phyloP scores from a whole-genome alignment of 2,888 invertebrate genomes.

The Anthophora plumipes region DNA sequence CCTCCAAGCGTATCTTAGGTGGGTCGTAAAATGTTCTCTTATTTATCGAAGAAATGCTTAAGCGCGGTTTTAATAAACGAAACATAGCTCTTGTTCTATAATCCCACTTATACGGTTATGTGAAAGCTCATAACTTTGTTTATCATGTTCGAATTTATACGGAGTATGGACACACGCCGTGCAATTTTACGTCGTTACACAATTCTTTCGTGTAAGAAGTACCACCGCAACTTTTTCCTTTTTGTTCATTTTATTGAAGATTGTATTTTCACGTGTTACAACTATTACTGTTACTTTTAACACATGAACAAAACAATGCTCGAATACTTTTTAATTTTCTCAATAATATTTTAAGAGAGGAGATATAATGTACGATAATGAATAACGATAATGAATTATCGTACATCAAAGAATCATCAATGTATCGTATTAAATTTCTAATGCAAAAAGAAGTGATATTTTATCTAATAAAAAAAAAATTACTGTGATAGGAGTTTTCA shows the following conservation, averaged over 20 bases:
- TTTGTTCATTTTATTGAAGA: neutral
- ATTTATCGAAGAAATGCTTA: conserved; percentile 13
- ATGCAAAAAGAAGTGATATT: neutral
- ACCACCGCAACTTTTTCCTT: neutral
- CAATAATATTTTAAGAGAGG: no score
- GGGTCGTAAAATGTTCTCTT: conserved; percentile 84
- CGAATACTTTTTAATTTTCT: no score
- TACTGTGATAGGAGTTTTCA: neutral
- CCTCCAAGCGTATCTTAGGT: no score
- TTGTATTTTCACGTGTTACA: no score
- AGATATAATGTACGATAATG: no score
- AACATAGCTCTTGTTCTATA: conserved; percentile 6
- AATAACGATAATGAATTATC: no score
- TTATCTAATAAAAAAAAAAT: neutral
- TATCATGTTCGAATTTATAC: neutral
- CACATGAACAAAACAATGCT: no score
- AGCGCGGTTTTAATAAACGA: conserved; percentile 31
- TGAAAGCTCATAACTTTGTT: neutral
- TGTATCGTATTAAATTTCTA: no score
- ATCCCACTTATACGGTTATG: neutral
- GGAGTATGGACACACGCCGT: no score
- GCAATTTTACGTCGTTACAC: no score
- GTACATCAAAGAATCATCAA: no score
- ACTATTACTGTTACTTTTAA: neutral
- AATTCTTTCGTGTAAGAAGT: neutral